These are phyloP conservation scores for Nerophis ophidion DNA, from an alignment of 2,113 vertebrate genomes.

Conservation along the genomic window DNA sequence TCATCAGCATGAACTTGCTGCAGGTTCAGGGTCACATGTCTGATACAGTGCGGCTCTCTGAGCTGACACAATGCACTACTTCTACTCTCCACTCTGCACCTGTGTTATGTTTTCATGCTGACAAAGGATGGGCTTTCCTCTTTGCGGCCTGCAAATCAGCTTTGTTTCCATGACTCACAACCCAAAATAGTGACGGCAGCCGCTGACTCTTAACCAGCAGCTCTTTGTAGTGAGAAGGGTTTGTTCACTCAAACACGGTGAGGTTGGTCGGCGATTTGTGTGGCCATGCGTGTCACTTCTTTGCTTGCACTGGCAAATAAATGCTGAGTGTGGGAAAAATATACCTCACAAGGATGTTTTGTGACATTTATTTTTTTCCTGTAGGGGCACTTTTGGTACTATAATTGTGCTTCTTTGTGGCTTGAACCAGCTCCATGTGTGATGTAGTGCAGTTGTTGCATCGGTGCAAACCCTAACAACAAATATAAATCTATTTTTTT, in stretches of 20 bases:
- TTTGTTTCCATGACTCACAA: conserved; percentile 55
- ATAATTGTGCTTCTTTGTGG: too few relatives aligned
- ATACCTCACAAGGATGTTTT: neutral
- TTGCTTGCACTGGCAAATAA: conserved; percentile 16
- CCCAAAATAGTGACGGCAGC: conserved; percentile 44
- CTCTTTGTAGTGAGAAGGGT: conserved; percentile 37
- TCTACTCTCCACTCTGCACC: conserved; percentile 44
- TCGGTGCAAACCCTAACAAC: neutral
- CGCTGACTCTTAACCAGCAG: conserved; percentile 30
- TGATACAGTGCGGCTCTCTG: conserved; percentile 4
- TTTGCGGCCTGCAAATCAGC: conserved; percentile 34
- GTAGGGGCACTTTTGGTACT: too few relatives aligned
- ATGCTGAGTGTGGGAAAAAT: conserved; percentile 16
- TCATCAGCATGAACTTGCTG: conserved; percentile 20
- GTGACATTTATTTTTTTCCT: too few relatives aligned
- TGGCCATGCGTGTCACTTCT: conserved; percentile 28
- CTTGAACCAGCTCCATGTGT: too few relatives aligned
- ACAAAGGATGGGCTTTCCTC: conserved; percentile 45
- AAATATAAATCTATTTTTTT: neutral
- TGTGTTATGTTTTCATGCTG: conserved; percentile 53
- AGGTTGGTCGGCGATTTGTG: conserved; percentile 30
- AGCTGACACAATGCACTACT: conserved; percentile 30
- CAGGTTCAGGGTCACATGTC: conserved; percentile 21
- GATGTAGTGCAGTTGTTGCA: neutral
- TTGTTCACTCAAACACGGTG: conserved; percentile 30